A percentile compares a stretch with the other conserved stretches of the same genome.
Conservation (phyloP, 2,797 vertebrate genomes). For the Apodemus agrarius region DNA sequence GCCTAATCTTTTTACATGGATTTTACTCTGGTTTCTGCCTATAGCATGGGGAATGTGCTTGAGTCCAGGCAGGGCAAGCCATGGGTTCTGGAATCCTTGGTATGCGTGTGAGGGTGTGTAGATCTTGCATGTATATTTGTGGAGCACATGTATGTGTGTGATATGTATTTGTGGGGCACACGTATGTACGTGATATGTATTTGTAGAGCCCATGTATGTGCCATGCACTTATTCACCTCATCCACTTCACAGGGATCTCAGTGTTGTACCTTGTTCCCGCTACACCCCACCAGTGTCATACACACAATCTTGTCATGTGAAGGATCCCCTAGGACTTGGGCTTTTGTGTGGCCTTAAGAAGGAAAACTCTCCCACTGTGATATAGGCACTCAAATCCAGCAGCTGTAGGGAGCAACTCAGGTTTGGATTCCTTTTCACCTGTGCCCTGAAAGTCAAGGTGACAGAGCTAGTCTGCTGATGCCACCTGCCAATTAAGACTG, state of each 20-base stretch:
- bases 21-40: slow-evolving; percentile 10
- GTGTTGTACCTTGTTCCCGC: too few relatives aligned
- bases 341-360: slow-evolving; percentile 33
- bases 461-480: background rate
- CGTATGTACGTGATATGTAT: background rate
- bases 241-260: background rate
- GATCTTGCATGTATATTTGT: background rate
- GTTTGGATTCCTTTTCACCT: background rate
- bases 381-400: background rate
- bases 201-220: background rate
- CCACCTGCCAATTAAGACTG: background rate
- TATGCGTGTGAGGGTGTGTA: too few relatives aligned
- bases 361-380: background rate
- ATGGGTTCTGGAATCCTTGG: background rate
- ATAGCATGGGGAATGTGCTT: background rate
- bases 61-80: background rate
- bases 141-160: background rate
- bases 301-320: background rate
- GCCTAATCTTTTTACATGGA: slow-evolving; percentile 67
- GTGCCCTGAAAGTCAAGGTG: background rate
- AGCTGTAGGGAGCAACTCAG: background rate
- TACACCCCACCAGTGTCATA: fast-evolving
- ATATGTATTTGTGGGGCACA: background rate
- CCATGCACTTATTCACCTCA: background rate
- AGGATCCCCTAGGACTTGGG: slow-evolving; percentile 22